phyloP scores from a whole-genome alignment of 2,113 vertebrate genomes.

The Shinisaurus crocodilurus region DNA sequence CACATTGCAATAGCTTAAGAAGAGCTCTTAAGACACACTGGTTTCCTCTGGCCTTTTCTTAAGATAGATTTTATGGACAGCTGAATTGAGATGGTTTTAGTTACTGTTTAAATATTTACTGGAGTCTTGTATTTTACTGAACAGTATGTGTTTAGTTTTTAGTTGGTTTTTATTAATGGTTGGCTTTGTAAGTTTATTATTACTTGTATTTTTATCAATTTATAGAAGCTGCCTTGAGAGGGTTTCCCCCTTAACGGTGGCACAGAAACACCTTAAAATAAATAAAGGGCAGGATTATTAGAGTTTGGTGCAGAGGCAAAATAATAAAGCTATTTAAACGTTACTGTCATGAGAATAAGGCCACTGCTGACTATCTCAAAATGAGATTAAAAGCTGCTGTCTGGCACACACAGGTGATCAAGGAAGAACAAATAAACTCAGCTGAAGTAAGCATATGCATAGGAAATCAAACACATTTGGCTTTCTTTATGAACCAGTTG shows the following conservation, averaged over 20 bases:
- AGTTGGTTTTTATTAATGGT: not conserved
- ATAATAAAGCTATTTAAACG: fast-evolving
- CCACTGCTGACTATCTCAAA: fast-evolving
- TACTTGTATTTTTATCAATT: too few species aligned
- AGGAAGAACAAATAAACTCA: fast-evolving
- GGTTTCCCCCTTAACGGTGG: too few species aligned
- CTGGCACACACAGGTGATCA: fast-evolving
- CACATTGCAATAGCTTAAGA: too few species aligned
- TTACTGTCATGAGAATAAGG: fast-evolving
- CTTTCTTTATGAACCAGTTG: not conserved
- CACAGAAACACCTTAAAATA: not conserved
- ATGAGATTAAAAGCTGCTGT: fast-evolving
- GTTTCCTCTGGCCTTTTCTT: not conserved
- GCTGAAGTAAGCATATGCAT: not conserved
- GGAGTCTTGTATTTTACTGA: not conserved
- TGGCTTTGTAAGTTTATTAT: not conserved
- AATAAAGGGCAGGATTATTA: not conserved
- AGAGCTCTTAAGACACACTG: not conserved
- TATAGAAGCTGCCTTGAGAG: too few species aligned
- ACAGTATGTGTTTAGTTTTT: not conserved
- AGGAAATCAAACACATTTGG: slow-evolving; percentile 1
- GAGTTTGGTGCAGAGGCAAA: fast-evolving
- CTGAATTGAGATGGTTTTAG: not conserved
- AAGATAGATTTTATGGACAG: not conserved
- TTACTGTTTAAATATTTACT: not conserved